Evolutionary conservation across 2,797 vertebrate genomes (phyloP).

Genomic region (Cirrhinus mrigala): DNA sequence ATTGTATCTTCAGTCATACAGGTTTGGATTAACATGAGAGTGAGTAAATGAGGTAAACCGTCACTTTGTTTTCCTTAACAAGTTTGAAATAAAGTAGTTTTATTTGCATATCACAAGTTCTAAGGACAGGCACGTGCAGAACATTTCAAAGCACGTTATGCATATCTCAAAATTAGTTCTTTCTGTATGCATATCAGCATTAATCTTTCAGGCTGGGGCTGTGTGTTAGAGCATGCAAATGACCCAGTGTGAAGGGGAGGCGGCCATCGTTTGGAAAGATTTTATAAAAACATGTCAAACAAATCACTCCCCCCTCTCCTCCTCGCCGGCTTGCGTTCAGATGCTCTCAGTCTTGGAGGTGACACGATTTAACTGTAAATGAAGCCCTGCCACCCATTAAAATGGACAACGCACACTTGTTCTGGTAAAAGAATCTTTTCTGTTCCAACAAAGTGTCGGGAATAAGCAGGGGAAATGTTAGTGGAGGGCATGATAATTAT

Average conservation of each 20-base stretch:
- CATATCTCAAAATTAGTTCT: conserved; percentile 36
- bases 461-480: conserved; percentile 44
- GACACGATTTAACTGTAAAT: conserved; percentile 66
- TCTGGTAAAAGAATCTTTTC: conserved; percentile 53
- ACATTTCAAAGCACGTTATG: conserved; percentile 18
- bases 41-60: neutral
- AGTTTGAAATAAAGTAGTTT: conserved; percentile 8
- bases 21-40: neutral
- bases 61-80: neutral
- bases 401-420: conserved; percentile 53
- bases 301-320: conserved; percentile 54
- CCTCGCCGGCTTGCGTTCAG: conserved; percentile 47
- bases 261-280: conserved; percentile 56
- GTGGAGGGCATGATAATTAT: conserved; percentile 65
- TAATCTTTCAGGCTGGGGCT: conserved; percentile 42
- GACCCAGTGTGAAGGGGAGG: conserved; percentile 25
- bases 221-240: conserved; percentile 48
- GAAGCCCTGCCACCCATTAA: conserved; percentile 60
- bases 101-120: conserved; percentile 35
- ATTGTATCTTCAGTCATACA: neutral
- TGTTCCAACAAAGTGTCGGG: conserved; percentile 43
- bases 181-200: conserved; percentile 55
- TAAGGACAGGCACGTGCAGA: conserved; percentile 16
- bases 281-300: conserved; percentile 65
- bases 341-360: conserved; percentile 60